phyloP scores from a whole-genome alignment of 2,113 vertebrate species.

The Gallinago paraguaiae region DNA sequence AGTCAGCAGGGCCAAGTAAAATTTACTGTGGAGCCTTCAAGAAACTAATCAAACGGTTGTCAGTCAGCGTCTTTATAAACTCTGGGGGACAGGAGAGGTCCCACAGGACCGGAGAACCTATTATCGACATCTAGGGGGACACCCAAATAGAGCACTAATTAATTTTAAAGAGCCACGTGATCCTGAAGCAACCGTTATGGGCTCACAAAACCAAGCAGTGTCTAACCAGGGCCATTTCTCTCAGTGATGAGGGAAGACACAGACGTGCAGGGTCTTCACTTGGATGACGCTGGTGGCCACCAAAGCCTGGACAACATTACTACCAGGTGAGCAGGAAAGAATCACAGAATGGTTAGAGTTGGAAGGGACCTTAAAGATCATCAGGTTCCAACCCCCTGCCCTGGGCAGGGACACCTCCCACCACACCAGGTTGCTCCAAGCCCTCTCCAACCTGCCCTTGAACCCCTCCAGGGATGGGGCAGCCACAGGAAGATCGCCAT shows the following conservation, averaged over 20 bases:
- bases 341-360: no score
- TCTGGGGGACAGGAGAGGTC: not conserved
- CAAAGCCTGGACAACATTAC: not conserved
- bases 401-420: no score
- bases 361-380: no score
- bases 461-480: no score
- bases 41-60: not conserved
- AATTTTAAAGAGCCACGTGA: not conserved
- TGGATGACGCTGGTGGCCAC: accelerated
- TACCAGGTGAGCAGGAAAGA: not conserved
- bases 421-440: no score
- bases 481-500: not conserved
- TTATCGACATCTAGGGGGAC: not conserved
- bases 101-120: not conserved
- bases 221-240: not conserved
- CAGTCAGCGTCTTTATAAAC: not conserved
- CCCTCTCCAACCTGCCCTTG: no score
- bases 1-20: not conserved
- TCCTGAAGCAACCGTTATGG: not conserved
- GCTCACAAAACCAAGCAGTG: not conserved
- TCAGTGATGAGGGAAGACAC: not conserved
- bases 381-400: no score
- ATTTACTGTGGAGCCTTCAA: not conserved
- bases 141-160: not conserved
- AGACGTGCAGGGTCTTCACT: not conserved